Base-by-base conservation (phyloP, 64 coral and sea anemone genomes). In the Actinia tenebrosa region DNA sequence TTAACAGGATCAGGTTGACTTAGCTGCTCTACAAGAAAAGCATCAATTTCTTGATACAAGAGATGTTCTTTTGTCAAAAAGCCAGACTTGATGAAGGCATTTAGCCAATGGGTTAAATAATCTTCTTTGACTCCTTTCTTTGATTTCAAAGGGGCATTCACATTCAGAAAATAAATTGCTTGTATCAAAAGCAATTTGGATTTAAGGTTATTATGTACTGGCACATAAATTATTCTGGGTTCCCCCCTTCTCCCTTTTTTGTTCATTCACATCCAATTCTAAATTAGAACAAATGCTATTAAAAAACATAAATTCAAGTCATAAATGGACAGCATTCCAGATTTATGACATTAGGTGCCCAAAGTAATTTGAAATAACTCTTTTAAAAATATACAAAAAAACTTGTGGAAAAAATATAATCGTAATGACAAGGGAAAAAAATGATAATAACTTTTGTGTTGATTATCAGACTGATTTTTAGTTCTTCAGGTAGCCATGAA, bases 91-190 rank as follows among this genome's bases (percentile, higher is more conserved):
- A 96, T 90, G 47, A 89, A 92, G 7, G 62, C 44, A 86, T 92
- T 89, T 44, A 92, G 94, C 94, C 90, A 96, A 58, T 96, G 77
- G 78, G 84, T 77, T 52, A 95, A 77, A 63, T 92, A 95, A 92
- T 92, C 87, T 89, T 75, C 84, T 11, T 91, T 83, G 84, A 95
- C 54, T 77, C 75, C 80, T 86, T 79, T 89, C 30, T n/a, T n/a
- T n/a, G n/a, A 82, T 87, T 81, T 78, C 91, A 8, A 84, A 91
- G 87, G 80, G 93, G 93, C 93, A 94, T 88, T 93, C 52, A 84
- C 87, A 87, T 62, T 55, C 42, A 63, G 75, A 71, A 58, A 85
- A 60, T 54, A 46, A 85, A 16, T 85, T 54, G 58, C 46, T 54
- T 56, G 9, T 85, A 56, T 61, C 62, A 60, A 54, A 84, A 50